Base-by-base conservation (phyloP, 2,888 invertebrate species). In the Drosophila cognata region DNA sequence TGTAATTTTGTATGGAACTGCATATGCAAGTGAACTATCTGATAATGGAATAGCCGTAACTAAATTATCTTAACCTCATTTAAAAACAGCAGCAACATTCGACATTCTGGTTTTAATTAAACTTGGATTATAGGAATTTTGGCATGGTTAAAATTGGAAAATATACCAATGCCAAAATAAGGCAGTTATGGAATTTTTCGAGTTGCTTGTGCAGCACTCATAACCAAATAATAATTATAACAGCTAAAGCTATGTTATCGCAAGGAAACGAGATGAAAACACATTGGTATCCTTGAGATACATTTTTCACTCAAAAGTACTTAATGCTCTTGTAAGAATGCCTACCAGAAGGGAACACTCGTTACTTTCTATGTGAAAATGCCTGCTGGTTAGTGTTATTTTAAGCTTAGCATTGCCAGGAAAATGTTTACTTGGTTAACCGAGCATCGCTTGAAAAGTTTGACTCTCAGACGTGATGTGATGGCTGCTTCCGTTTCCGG, bases 401-500 rank as follows among this genome's bases (percentile, higher is more conserved):
- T 43, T 18, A 58, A 46, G 21, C 16, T 57, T 38, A 31, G 68
- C 57, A 67, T 31, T 66, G 41, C 16, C n/a, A 28, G 25, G 16
- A 58, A 69, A 71, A 71, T 84, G 73, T 67, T 81, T 81, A 71
- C 71, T 74, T 69, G 82, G 68, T 55, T 71, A 68, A 58, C 59
- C 60, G 64, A 70, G 56, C 58, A 61, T 61, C 31, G 55, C 28
- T 71, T 71, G 48, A 8, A 59, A 65, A 58, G 36, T 25, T 63
- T 41, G 13, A 43, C 18, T 56, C 69, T 69, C 50, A 66, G 63
- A 74, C 64, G 62, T 64, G 60, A 68, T 66, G 62, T 64, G 60
- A 68, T 66, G 59, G 72, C 76, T 64, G 76, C 74, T 85, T 80
- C 88, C 85, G 82, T 82, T 88, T 86, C 88, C 88, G 85, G 87